Evolutionary conservation across 2,888 invertebrate species (phyloP).

Genomic region (Spatulosminthurus flaviceps): DNA sequence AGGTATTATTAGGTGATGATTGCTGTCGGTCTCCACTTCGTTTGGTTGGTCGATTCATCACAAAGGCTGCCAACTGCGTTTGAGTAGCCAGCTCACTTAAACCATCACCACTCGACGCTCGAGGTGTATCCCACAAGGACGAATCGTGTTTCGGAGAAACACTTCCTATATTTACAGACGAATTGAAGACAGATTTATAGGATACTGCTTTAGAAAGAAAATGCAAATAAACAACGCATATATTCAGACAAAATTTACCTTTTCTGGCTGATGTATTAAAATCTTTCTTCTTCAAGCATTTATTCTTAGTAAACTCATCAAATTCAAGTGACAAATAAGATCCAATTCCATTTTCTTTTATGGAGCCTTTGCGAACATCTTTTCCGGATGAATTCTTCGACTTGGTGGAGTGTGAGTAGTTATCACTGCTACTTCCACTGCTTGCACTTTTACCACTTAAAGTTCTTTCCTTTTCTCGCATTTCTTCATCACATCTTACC

Average conservation of each 20-base stretch:
- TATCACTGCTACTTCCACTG: constrained; percentile 49
- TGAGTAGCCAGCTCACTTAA: constrained; percentile 59
- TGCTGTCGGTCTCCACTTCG: constrained; percentile 37
- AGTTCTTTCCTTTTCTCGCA: constrained; percentile 50
- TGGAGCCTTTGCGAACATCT: constrained; percentile 40
- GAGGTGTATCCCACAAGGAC: constrained; percentile 60
- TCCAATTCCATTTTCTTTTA: constrained; percentile 50
- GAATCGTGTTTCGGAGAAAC: constrained; percentile 49
- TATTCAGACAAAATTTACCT: constrained; percentile 2
- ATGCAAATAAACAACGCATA: background rate
- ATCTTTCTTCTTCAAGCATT: constrained; percentile 49
- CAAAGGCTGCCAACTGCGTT: constrained; percentile 54
- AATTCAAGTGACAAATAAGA: constrained; percentile 29
- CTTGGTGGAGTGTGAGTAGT: constrained; percentile 20
- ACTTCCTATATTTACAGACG: constrained; percentile 43
- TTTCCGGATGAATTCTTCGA: constrained; percentile 25
- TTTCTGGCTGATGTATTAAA: background rate
- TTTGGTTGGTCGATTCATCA: constrained; percentile 53
- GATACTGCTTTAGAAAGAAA: no score
- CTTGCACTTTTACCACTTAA: constrained; percentile 48
- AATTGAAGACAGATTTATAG: no score
- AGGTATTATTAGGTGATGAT: constrained; percentile 23
- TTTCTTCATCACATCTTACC: constrained; percentile 48
- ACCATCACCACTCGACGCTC: constrained; percentile 54
- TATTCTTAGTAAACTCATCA: constrained; percentile 39